Base-by-base conservation (phyloP, 2,888 invertebrate species). In the Dicyrtoma fusca region DNA sequence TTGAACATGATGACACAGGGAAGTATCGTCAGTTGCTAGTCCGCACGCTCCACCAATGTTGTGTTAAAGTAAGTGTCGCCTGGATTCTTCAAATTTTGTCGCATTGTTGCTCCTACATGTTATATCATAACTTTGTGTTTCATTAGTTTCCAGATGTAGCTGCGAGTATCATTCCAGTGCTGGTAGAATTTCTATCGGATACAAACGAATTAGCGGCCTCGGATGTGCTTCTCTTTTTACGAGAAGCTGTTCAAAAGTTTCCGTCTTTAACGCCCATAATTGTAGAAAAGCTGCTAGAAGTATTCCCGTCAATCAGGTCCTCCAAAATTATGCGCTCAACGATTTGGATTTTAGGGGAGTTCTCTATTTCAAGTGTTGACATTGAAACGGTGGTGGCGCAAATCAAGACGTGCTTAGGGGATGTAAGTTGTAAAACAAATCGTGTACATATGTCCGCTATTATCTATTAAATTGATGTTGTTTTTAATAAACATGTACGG, bases 301-400 rank as follows among this genome's bases (percentile, higher is more conserved):
- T 91, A 1, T 92, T 97, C 82, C 88, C 91, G 0, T 88, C 90
- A 74, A 94, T 99, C 81, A 91, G 92, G 81, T 92, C 93, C n/a
- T 91, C 93, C 3, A 93, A 92, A 86, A 92, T 96, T 34, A 94
- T 95, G 81, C 90, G 97, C 74, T 92, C 95, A 0, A 95, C 97
- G 1, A 86, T 99, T 70, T 99, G 99, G 99, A 94, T 99, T 82
- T 86, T 97, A 73, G 98, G 98, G 5, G 97, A 99, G 84, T 99
- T 96, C 84, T 94, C 96, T 1, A 90, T 90, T 72, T 88, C 89
- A 0, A 86, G 88, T 26, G 87, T 88, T 21, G 92, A 95, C 77
- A 94, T 96, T 49, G 87, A 88, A 75, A 89, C 89, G 73, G 92
- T 96, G 2, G 89, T 97, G 82, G 88, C 88, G 62, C 90, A 90